phyloP scores from a whole-genome alignment of 2,113 vertebrate species.

The Scopus umbretta region DNA sequence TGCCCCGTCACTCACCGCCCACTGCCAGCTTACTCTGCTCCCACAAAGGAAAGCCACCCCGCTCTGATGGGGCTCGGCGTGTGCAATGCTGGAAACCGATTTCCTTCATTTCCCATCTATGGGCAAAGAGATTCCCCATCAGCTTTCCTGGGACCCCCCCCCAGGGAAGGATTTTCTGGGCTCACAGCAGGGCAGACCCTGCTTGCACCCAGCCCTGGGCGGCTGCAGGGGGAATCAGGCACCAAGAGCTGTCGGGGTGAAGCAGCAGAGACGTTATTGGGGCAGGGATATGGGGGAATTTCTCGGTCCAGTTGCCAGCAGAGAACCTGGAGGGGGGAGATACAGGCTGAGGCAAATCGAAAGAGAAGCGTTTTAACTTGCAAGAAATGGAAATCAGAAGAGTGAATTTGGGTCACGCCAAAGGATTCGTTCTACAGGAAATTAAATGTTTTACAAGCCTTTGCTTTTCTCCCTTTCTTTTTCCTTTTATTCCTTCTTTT shows the following conservation, averaged over 20 bases:
- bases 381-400: constrained; percentile 46
- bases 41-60: rapidly evolving
- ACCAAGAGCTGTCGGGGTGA: neutral
- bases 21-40: neutral
- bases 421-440: neutral
- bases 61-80: rapidly evolving
- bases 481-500: neutral
- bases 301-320: neutral
- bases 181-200: neutral
- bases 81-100: neutral
- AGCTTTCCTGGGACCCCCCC: neutral
- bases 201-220: neutral
- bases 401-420: constrained; percentile 55
- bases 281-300: neutral
- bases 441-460: constrained; percentile 20
- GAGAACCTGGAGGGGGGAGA: neutral
- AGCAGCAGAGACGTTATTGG: rapidly evolving
- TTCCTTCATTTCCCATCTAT: neutral
- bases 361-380: neutral
- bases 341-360: neutral
- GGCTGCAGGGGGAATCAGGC: rapidly evolving
- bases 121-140: neutral
- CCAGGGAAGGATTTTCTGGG: neutral
- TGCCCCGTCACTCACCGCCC: neutral
- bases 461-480: neutral